Conservation (phyloP, 2,888 invertebrate genomes). For the Lasioglossum calceatum region DNA sequence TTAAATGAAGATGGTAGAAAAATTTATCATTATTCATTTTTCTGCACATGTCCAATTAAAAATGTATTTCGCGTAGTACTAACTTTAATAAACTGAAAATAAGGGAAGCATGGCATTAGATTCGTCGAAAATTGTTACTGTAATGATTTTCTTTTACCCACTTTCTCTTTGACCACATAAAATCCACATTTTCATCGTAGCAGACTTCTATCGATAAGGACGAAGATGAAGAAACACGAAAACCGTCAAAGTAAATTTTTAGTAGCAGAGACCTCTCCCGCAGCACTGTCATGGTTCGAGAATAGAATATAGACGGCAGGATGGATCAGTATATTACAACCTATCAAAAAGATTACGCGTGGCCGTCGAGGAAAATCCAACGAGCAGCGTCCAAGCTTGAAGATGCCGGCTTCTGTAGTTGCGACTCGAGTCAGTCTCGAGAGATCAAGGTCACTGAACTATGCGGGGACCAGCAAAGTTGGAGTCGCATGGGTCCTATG, state of each 20-base stretch:
- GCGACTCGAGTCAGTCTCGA: slow-evolving; percentile 1
- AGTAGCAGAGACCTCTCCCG: no score
- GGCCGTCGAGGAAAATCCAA: slow-evolving; percentile 85
- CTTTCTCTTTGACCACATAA: not conserved
- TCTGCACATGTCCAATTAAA: not conserved
- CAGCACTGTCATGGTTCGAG: not conserved
- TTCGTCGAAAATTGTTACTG: not conserved
- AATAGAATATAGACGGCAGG: slow-evolving; percentile 1
- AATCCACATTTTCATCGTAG: not conserved
- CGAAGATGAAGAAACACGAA: not conserved
- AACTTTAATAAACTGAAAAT: not conserved
- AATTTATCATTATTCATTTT: no score
- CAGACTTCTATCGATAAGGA: not conserved
- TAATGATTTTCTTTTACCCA: not conserved
- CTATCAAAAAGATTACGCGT: slow-evolving; percentile 88
- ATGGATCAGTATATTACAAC: slow-evolving; percentile 85
- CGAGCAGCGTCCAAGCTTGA: not conserved
- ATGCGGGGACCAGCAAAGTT: slow-evolving; percentile 71
- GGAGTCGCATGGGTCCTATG: slow-evolving; percentile 86
- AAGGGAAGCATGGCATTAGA: not conserved
- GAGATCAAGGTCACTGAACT: slow-evolving; percentile 27
- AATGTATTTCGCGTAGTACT: not conserved
- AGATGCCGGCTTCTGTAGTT: slow-evolving; percentile 28
- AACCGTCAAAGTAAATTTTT: not conserved
- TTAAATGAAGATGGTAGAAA: no score